Evolutionary conservation across 2,113 vertebrate species (phyloP).

Genomic region (Neogobius melanostomus): DNA sequence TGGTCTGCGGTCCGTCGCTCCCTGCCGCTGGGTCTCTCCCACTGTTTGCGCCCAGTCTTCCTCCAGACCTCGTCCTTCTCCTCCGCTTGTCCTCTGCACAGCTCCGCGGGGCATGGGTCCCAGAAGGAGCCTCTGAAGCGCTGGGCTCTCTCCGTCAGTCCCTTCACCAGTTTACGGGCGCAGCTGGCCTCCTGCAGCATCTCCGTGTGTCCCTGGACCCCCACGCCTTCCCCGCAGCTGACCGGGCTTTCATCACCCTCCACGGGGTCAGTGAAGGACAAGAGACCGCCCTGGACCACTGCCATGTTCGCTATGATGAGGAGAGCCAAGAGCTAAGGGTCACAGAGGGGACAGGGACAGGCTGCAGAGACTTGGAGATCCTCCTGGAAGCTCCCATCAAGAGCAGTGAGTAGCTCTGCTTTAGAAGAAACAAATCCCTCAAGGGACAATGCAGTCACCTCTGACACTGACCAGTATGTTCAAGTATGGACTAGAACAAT

Average conservation of each 20-base stretch:
- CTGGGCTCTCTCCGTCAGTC: slow-evolving; percentile 81
- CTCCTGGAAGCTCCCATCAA: slow-evolving; percentile 82
- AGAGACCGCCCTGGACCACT: slow-evolving; percentile 42
- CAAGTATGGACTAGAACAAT: no score
- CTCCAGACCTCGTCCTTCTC: neutral
- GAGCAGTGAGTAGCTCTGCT: slow-evolving; percentile 78
- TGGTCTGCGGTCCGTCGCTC: slow-evolving; percentile 6
- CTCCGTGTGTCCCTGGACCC: slow-evolving; percentile 79
- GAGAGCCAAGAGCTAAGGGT: slow-evolving; percentile 76
- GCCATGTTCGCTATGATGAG: slow-evolving; percentile 81
- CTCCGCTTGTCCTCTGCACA: neutral
- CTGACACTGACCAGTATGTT: no score
- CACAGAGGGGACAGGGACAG: slow-evolving; percentile 54
- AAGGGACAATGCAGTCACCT: no score
- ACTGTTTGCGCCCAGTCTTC: slow-evolving; percentile 16
- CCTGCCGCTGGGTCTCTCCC: slow-evolving; percentile 2
- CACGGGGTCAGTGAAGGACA: slow-evolving; percentile 50
- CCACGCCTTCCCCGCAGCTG: slow-evolving; percentile 74
- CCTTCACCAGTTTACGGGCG: slow-evolving; percentile 79
- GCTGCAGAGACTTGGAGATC: slow-evolving; percentile 72
- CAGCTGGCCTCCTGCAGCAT: slow-evolving; percentile 83
- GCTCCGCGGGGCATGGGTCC: neutral
- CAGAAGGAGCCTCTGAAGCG: slow-evolving; percentile 56
- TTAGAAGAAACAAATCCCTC: no score
- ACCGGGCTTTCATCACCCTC: slow-evolving; percentile 79